Evolutionary conservation across 2,797 vertebrate genomes (phyloP), one percentile per base, ranked within the genome.

Genomic region (Chrysocyon brachyurus): DNA sequence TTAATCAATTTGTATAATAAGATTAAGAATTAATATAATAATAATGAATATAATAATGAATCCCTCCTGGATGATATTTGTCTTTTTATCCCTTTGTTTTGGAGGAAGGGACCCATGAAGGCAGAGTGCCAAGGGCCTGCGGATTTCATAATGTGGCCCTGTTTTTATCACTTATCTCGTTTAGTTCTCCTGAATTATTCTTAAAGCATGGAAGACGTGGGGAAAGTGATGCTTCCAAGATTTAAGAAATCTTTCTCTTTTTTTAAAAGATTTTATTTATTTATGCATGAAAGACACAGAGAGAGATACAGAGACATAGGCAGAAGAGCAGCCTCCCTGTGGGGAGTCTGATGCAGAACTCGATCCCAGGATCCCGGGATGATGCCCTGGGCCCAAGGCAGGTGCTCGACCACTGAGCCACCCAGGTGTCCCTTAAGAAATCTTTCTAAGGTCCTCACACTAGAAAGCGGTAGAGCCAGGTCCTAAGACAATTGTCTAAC

Each of bases 1-100:
- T 40, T 79, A 59, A 75, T 73, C 3, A n/a, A 66, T 24, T 87
- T 64, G 57, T 90, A 77, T 31, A 66, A 93, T 75, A 68, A 79
- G 75, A 73, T 93, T 78, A 77, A 94, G 92, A 90, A 81, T 83
- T 36, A 78, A 33, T 57, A 57, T 66, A 66, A 70, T n/a, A 61
- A 68, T 87, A 83, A 70, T 12, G 33, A 84, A 63, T n/a, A 14
- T 46, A 52, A n/a, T n/a, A n/a, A 70, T 33, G 56, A 88, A 56
- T 87, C 12, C 26, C 49, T 59, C 12, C 49, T 82, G 66, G 12
- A 72, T 81, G 85, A 40, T 17, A 66, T 75, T 72, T 91, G 52
- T 15, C 31, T 61, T 89, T 90, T 73, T 78, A 52, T 59, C 63
- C 4, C 52, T 82, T 66, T 83, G 12, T 73, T 19, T 56, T 85